Conservation (phyloP, 1,140 invertebrate genomes). For the Papilio polyxenes region DNA sequence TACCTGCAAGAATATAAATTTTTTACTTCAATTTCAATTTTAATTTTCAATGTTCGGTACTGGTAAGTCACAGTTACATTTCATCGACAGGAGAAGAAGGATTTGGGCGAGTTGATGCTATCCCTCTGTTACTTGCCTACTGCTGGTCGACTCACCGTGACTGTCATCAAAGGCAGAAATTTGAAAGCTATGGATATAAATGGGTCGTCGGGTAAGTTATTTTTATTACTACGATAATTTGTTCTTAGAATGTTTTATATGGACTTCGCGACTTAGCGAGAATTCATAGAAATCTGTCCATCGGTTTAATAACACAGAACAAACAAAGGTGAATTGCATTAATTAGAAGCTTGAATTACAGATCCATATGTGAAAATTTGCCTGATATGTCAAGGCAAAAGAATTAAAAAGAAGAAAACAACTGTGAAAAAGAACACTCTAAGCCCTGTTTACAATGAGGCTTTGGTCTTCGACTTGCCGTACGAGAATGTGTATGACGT, state of each 20-base stretch:
- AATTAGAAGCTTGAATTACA: conserved; percentile 50
- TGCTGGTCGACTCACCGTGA: conserved; percentile 89
- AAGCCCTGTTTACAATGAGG: conserved; percentile 93
- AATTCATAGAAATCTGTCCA: neutral
- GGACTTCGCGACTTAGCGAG: too few relatives aligned
- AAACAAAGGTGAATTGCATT: too few relatives aligned
- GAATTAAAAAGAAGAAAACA: conserved; percentile 94
- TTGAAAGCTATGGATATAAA: conserved; percentile 83
- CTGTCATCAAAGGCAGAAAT: conserved; percentile 90
- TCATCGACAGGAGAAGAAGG: conserved; percentile 80
- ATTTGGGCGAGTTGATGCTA: conserved; percentile 90
- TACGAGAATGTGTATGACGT: conserved; percentile 90
- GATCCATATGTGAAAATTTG: conserved; percentile 94
- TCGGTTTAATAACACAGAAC: neutral
- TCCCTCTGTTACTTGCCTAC: conserved; percentile 90
- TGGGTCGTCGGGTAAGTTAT: conserved; percentile 74
- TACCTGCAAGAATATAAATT: too few relatives aligned
- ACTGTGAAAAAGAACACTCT: conserved; percentile 91
- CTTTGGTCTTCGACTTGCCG: conserved; percentile 90
- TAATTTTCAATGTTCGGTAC: neutral
- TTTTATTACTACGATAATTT: too few relatives aligned
- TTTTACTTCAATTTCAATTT: too few relatives aligned
- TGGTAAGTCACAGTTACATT: neutral
- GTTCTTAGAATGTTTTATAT: too few relatives aligned
- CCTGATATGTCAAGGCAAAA: conserved; percentile 88